These are phyloP conservation scores for Aradophagus sp. DNA, from an alignment of 1,140 invertebrate genomes.

Conservation along the genomic window DNA sequence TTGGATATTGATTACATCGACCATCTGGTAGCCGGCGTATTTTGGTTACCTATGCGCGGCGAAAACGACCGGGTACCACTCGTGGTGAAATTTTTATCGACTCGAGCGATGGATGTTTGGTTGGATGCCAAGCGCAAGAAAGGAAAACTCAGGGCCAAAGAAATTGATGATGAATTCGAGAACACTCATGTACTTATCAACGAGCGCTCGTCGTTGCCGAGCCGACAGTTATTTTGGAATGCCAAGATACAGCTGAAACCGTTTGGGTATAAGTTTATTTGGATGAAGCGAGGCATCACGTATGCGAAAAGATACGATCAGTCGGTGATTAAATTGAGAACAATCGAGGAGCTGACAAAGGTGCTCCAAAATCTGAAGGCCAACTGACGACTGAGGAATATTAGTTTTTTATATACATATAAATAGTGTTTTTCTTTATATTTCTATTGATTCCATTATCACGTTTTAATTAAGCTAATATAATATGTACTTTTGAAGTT, in stretches of 20 bases:
- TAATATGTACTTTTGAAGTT: no score
- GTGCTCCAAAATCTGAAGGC: neutral
- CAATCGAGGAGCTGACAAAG: neutral
- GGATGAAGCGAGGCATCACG: constrained; percentile 7
- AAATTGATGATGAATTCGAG: neutral
- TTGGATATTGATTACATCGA: constrained; percentile 1
- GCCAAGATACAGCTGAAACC: neutral
- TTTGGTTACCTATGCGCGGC: neutral
- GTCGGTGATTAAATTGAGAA: neutral
- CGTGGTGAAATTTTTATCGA: neutral
- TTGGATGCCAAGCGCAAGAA: neutral
- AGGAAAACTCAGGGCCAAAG: neutral
- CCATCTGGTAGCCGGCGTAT: neutral
- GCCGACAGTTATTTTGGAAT: neutral
- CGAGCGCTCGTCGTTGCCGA: neutral
- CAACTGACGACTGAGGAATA: no score
- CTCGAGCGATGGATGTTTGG: constrained; percentile 1
- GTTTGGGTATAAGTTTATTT: neutral
- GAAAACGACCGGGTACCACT: neutral
- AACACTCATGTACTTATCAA: neutral
- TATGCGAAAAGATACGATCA: neutral
- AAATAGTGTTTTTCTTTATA: no score
- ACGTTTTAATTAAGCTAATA: no score
- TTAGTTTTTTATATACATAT: no score
- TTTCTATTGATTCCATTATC: no score